Base-by-base conservation (phyloP, 2,888 invertebrate species). In the Boloria selene region DNA sequence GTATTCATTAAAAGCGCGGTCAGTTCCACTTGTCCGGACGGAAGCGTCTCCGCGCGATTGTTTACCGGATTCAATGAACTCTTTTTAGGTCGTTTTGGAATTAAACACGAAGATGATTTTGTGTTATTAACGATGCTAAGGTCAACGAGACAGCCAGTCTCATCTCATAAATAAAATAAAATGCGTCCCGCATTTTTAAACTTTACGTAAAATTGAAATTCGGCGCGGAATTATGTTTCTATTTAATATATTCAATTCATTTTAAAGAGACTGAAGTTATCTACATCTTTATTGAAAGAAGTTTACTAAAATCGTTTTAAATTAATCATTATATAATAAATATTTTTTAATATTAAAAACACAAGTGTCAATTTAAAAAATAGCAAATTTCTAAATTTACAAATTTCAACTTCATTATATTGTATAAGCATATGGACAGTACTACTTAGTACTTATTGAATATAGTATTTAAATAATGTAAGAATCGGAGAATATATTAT, bases 11-110 rank as follows among this genome's bases (percentile, higher is more conserved):
- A 73, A 72, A 73, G 77, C 73, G 71, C 72, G 71, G 64, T 55
- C 66, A 73, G 77, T 77, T 80, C 79, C 78, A 80, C 79, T 80
- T 83, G 76, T 78, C 77, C 75, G 81, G 79, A 79, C 86, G 87
- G 87, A 88, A 87, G 84, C 79, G 79, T 74, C 77, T 67, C 60
- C 53, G 55, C 56, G 17, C 80, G 75, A 84, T 83, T 82, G 84
- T 87, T 86, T 86, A 83, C 87, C 83, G 83, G 86, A 87, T 83
- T 81, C 85, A 85, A 81, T 85, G 88, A 86, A 85, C 87, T 79
- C 76, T 87, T 83, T 86, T 77, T 83, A 73, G 87, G 87, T 82
- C 85, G 77, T 68, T 65, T 72, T 71, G 76, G 75, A 61, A 14
- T 65, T 58, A 44, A 58, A 53, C 14, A 52, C 73, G 68, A 44